Evolutionary conservation across 2,797 vertebrate species (phyloP).

Genomic region (Hemitrygon akajei): DNA sequence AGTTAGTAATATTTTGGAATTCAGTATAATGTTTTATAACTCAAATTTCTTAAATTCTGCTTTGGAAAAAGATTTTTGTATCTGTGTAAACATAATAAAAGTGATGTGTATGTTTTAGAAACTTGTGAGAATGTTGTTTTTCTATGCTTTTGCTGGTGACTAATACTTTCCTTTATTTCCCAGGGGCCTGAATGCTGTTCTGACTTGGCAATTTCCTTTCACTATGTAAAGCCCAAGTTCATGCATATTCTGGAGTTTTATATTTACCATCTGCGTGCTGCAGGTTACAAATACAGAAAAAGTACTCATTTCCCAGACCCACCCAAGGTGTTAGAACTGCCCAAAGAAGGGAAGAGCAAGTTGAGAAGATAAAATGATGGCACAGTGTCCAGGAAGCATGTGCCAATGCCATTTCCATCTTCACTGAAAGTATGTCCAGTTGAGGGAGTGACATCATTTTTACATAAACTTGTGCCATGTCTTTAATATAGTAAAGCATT

Average conservation of each 20-base stretch:
- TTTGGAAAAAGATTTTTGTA: not conserved
- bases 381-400: not conserved
- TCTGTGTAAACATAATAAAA: not conserved
- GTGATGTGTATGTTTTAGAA: not conserved
- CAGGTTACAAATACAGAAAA: conserved; percentile 32
- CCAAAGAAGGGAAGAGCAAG: not conserved
- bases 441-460: no score
- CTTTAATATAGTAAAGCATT: not conserved
- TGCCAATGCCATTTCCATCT: not conserved
- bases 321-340: not conserved
- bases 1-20: not conserved
- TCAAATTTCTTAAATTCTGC: not conserved
- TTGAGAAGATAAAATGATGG: not conserved
- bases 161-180: not conserved
- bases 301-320: conserved; percentile 7
- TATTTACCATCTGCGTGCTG: conserved; percentile 32
- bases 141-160: not conserved
- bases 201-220: conserved; percentile 39
- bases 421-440: no score
- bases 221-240: conserved; percentile 19
- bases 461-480: not conserved
- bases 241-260: conserved; percentile 37
- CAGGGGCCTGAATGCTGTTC: conserved; percentile 40
- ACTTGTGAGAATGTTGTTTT: not conserved
- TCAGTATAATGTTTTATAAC: not conserved